Evolutionary conservation across 2,113 vertebrate genomes (phyloP).

Genomic region (Litocranius walleri): DNA sequence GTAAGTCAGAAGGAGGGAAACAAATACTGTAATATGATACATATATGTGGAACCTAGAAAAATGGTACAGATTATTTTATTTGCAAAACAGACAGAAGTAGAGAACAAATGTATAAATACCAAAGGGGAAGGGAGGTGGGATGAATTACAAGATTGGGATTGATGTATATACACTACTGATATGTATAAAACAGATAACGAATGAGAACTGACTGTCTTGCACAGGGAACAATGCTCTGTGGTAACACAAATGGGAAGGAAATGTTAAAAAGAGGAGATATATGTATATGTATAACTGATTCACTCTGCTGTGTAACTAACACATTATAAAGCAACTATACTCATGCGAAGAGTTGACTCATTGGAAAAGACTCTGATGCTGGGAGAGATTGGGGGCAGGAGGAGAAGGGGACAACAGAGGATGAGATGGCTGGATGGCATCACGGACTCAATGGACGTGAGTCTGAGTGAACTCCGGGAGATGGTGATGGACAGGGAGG

Average conservation of each 20-base stretch:
- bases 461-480: no score
- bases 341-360: no score
- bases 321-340: background rate
- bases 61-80: background rate
- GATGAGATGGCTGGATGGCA: no score
- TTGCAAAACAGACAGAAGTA: background rate
- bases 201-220: background rate
- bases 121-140: background rate
- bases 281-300: background rate
- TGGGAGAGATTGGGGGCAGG: no score
- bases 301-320: background rate
- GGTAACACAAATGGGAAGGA: background rate
- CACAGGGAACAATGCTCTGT: background rate
- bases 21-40: background rate
- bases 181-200: background rate
- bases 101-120: background rate
- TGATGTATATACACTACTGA: background rate
- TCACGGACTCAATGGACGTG: no score
- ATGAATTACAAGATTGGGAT: background rate
- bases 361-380: no score
- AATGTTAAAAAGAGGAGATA: background rate
- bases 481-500: no score
- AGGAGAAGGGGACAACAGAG: no score
- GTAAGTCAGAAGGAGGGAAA: background rate
- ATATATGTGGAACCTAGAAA: background rate